Base-by-base conservation (phyloP, 1,140 invertebrate species). In the Aphidius gifuensis region DNA sequence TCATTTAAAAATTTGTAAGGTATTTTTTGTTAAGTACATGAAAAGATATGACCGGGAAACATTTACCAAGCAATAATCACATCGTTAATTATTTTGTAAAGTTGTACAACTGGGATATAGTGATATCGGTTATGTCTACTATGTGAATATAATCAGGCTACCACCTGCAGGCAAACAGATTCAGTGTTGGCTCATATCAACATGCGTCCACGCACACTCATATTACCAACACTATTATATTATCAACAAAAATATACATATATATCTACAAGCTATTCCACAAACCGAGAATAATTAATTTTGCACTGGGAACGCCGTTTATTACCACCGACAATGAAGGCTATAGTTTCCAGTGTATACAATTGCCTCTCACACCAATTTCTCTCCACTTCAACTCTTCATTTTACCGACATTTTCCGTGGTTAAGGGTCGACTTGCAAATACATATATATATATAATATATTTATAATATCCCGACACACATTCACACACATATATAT, bases 251-350 rank as follows among this genome's bases (percentile, higher is more conserved):
- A 38, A 43, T 43, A 38, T 32, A 55, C 16, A 55, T n/a, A 40
- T 43, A 43, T 32, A 43, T 16, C 16, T 45, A 62, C 56, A 53
- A 16, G 45, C 56, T 32, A 32, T 32, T 46, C 16, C 42, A 42
- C 56, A 58, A 63, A 63, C 56, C 56, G 56, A 63, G 56, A 63
- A 63, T 63, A 63, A 63, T 63, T 63, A 63, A 63, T 63, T 63
- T 58, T 53, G 49, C 56, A 45, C 56, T 47, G 11, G 61, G 56
- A 51, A 58, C 49, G 48, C 46, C 49, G 61, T 63, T 63, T 53
- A 63, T 63, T 63, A 63, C 61, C 11, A n/a, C 47, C 56, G 43
- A 58, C 61, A 58, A 63, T 63, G 56, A 58, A 58, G 42, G 61
- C 54, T 58, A 50, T 51, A 63, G 47, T 58, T 63, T 54, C 56